Percentiles rank a stretch among this genome's conserved stretches.
Conservation (phyloP, 2,888 invertebrate genomes). For the Serripes groenlandicus region DNA sequence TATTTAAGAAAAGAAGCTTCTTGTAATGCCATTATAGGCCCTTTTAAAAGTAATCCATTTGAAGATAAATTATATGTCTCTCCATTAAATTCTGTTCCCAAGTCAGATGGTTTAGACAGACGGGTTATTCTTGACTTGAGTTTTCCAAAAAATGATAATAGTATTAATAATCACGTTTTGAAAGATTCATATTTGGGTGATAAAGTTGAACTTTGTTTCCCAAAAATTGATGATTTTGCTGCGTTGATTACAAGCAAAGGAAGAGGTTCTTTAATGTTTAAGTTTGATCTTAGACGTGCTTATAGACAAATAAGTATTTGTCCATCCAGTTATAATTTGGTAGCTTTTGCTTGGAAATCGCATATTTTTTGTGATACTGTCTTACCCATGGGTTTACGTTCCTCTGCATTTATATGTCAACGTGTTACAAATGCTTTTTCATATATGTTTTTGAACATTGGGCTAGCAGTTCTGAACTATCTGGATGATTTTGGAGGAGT, state of each 20-base stretch:
- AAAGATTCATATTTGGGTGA: constrained; percentile 2
- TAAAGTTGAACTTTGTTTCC: background rate
- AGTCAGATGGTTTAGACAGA: background rate
- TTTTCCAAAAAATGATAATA: background rate
- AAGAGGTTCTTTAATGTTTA: background rate
- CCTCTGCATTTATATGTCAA: constrained; percentile 35
- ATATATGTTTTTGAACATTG: constrained; percentile 24
- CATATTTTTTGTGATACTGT: background rate
- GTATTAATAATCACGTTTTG: background rate
- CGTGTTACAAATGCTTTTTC: constrained; percentile 24
- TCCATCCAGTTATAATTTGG: background rate
- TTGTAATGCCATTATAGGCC: background rate
- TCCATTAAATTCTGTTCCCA: background rate
- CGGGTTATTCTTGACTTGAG: constrained; percentile 1
- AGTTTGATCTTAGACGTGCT: background rate
- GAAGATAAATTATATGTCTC: background rate
- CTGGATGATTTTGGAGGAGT: constrained; percentile 15
- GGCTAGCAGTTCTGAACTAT: constrained; percentile 27
- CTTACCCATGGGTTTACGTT: constrained; percentile 31
- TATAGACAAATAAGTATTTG: constrained; percentile 4
- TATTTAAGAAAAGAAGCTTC: background rate
- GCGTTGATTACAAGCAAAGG: background rate
- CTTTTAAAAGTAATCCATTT: background rate
- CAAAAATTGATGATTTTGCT: background rate
- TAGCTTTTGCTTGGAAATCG: background rate